Evolutionary conservation across 2,113 vertebrate genomes (phyloP), one percentile per base, ranked within the genome.

Genomic region (Notarius lentiginosus): DNA sequence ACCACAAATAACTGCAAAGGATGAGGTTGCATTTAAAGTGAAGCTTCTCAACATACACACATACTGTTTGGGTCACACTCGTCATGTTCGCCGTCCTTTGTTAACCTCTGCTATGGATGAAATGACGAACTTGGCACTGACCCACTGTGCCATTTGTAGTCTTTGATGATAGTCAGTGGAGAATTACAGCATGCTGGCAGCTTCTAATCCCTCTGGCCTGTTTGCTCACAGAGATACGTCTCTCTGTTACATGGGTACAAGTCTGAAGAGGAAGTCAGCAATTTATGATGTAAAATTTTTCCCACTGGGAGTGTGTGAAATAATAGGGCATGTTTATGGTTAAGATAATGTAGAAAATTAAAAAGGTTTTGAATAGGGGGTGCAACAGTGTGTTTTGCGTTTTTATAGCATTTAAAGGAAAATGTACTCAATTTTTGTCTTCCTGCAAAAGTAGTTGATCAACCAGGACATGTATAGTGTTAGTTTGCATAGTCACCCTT

Each of bases 101-200:
- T 68, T 55, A 79, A 56, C n/a, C 61, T 86, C 51, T 86, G 53
- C 63, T 72, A 27, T 86, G 49, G 5, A 41, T 86, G 76, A 86
- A 79, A 79, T 79, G 20, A 86, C 20, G 11, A 22, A 58, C 22
- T 47, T 86, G 65, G 65, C 77, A 72, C 20, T 86, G 76, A 68
- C 47, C 51, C 63, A 63, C 10, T 56, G 34, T 41, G 30, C 27
- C 65, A n/a, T 86, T 34, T 72, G 30, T 70, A 47, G 77, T 58
- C 58, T 58, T 30, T 80, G 84, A 66, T 72, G 20, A 30, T 17
- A 34, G 79, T 20, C 56, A 81, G 30, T 86, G 79, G 51, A 58
- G 77, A 41, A 60, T 60, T 81, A 58, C 30, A 58, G 77, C 30
- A 81, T 72, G 41, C 18, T 65, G 66, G 82, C 55, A 70, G 76